phyloP scores from a whole-genome alignment of 2,797 vertebrate genomes.

The Hyperoplus immaculatus region DNA sequence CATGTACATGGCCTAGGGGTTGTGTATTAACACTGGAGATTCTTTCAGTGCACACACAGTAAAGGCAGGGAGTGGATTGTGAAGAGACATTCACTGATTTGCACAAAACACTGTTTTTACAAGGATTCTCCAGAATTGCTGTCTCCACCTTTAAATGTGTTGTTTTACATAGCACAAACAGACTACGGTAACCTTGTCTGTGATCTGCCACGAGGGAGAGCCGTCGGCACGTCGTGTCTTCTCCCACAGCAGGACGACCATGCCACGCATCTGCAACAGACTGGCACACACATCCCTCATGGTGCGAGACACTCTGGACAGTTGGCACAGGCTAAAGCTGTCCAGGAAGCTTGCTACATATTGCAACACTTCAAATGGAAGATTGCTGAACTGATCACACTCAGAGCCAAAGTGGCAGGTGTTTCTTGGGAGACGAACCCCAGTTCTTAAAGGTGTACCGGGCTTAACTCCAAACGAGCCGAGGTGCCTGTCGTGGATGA shows the following conservation, averaged over 20 bases:
- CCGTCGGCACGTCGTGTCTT: conserved; percentile 90
- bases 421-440: conserved; percentile 77
- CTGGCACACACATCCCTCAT: conserved; percentile 98
- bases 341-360: conserved; percentile 96
- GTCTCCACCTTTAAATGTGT: too few relatives aligned
- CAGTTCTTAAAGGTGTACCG: conserved; percentile 83
- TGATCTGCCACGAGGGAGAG: conserved; percentile 94
- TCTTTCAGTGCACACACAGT: too few relatives aligned
- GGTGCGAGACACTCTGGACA: conserved; percentile 93
- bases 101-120: too few relatives aligned
- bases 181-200: conserved; percentile 93
- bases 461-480: conserved; percentile 96
- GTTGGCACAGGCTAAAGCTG: conserved; percentile 97
- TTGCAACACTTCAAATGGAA: conserved; percentile 96
- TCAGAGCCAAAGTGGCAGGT: conserved; percentile 79
- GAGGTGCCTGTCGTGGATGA: conserved; percentile 96
- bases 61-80: too few relatives aligned
- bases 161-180: background rate
- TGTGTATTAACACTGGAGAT: background rate
- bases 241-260: conserved; percentile 97
- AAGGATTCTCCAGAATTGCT: too few relatives aligned
- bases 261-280: conserved; percentile 95
- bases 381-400: conserved; percentile 91
- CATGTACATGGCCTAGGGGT: too few relatives aligned
- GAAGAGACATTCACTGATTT: too few relatives aligned